Base-by-base conservation (phyloP, 2,113 vertebrate genomes). In the Gallinago media region DNA sequence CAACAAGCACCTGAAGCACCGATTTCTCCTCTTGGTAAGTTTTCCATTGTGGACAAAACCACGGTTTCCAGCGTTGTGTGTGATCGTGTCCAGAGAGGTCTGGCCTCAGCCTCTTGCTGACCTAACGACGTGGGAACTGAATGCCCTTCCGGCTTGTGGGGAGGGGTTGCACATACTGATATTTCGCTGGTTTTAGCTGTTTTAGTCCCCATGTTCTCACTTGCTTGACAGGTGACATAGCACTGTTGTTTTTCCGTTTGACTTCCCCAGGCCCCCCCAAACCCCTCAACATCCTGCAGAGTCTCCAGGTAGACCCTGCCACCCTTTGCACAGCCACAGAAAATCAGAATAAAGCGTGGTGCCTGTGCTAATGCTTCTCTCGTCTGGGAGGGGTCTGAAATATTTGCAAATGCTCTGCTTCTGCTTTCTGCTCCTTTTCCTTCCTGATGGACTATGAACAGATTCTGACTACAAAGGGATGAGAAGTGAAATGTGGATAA, bases 1-100 rank as follows among this genome's bases (percentile, higher is more conserved):
- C 65, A 99, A 99, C 97, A 99, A 99, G 87, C 97, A 99, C 97
- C 98, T 99, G 20, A 99, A 99, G 47, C 99, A 99, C 89, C 97
- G 99, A 50, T 99, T 99, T 96, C 98, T 99, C 29, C 98, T 99
- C 83, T 98, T 99, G 99, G 99, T 99, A 98, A 13, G 98, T 67
- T n/a, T 44, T 17, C 40, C 9, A 9, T 25, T 34, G 19, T 7
- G 20, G 16, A 21, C 12, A 34, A 17, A 85, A 23, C 17, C 4
- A 0, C 8, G 0, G 3, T 5, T 10, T 26, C 3, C 11, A 26
- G 47, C 2, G 1, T 3, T 20, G 8, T 5, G 29, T 16, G 59
- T 13, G 46, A 18, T 14, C 2, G 0, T 1, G 19, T 16, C 54
- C 3, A 3, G 26, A 44, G 29, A 34, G 25, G 31, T 15, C 29